Evolutionary conservation across 2,888 invertebrate species (phyloP).

Genomic region (Amiota minor): DNA sequence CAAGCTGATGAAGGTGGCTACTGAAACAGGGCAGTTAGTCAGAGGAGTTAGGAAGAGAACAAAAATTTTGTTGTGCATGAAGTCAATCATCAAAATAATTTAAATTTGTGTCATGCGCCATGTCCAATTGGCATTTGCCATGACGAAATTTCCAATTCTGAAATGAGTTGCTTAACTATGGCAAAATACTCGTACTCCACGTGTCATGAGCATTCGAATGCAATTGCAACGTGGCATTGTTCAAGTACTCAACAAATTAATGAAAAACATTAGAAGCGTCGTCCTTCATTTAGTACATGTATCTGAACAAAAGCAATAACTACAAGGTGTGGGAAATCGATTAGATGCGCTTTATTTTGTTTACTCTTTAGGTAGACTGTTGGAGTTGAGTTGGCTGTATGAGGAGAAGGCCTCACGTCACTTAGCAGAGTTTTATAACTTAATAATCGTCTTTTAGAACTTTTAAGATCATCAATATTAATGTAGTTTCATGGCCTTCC

Average conservation of each 20-base stretch:
- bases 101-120: not conserved
- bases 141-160: not conserved
- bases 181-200: not conserved
- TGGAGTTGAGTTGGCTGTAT: too few species aligned
- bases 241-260: constrained; percentile 15
- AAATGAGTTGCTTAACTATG: not conserved
- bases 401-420: too few species aligned
- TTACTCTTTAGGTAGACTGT: too few species aligned
- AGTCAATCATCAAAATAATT: not conserved
- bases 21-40: not conserved
- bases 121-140: not conserved
- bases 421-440: too few species aligned
- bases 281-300: not conserved
- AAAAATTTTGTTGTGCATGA: not conserved
- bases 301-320: not conserved
- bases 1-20: not conserved
- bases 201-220: constrained; percentile 15
- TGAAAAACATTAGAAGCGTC: not conserved
- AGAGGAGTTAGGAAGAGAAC: too few species aligned
- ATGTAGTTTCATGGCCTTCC: too few species aligned
- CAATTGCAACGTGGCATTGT: constrained; percentile 17
- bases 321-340: constrained; percentile 21
- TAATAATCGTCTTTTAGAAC: too few species aligned
- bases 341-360: constrained; percentile 21
- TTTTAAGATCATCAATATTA: too few species aligned